These are phyloP conservation scores for Anoplopoma fimbria DNA, from an alignment of 2,113 vertebrate genomes.

Conservation along the genomic window DNA sequence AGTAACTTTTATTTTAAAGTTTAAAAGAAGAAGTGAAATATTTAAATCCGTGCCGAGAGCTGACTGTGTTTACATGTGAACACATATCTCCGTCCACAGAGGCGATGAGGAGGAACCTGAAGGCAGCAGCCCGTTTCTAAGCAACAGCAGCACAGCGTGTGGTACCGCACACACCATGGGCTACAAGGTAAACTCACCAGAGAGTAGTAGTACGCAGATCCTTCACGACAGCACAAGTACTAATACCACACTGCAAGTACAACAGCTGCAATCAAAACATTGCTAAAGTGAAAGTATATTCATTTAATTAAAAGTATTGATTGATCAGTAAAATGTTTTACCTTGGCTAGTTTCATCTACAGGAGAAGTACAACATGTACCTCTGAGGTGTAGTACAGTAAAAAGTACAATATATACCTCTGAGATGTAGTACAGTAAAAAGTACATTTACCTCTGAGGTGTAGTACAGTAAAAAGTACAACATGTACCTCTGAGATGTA, in stretches of 20 bases:
- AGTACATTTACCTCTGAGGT: neutral
- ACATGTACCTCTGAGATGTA: neutral
- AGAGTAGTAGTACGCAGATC: neutral
- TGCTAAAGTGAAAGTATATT: no score
- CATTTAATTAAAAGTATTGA: no score
- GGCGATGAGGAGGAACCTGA: constrained; percentile 50
- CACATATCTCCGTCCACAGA: constrained; percentile 26
- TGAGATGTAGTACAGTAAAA: neutral
- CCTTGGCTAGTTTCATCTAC: no score
- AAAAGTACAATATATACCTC: no score
- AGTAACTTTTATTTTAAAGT: neutral
- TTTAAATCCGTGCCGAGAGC: neutral
- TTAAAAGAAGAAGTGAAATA: neutral
- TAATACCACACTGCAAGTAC: neutral
- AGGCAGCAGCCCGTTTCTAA: constrained; percentile 47
- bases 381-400: no score
- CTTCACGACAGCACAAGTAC: neutral
- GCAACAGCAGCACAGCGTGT: constrained; percentile 39
- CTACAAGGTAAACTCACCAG: constrained; percentile 73
- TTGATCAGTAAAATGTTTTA: no score
- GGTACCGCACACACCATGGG: constrained; percentile 46
- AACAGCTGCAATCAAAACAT: neutral
- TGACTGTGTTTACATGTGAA: neutral
- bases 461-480: no score
- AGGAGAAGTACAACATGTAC: no score